Evolutionary conservation across 2,113 vertebrate species (phyloP).

Genomic region (Channa maculata): DNA sequence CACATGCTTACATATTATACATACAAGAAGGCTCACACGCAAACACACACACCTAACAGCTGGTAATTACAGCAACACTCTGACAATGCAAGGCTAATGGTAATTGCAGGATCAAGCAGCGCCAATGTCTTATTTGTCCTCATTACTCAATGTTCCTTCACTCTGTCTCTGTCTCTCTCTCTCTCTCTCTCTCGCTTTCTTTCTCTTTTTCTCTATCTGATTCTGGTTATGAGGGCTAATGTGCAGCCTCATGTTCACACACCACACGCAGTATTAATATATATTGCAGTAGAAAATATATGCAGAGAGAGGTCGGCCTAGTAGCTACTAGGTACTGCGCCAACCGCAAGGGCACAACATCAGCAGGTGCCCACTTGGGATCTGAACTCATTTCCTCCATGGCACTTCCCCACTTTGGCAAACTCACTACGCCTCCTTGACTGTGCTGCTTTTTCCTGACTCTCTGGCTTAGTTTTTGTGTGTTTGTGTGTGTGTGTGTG

Average conservation of each 20-base stretch:
- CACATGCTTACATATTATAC: conserved; percentile 7
- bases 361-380: conserved; percentile 72
- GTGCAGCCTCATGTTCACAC: conserved; percentile 3
- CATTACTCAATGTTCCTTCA: conserved; percentile 45
- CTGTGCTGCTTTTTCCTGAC: conserved; percentile 10
- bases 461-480: conserved; percentile 34
- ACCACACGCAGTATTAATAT: conserved; percentile 35
- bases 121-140: conserved; percentile 61
- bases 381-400: conserved; percentile 71
- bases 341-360: conserved; percentile 68
- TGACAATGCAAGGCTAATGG: conserved; percentile 70
- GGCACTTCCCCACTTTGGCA: conserved; percentile 51
- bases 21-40: conserved; percentile 21
- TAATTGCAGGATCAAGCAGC: conserved; percentile 71
- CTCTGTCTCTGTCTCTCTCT: conserved; percentile 8
- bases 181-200: conserved; percentile 1
- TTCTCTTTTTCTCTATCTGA: conserved; percentile 25
- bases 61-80: conserved; percentile 55
- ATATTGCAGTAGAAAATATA: conserved; percentile 38
- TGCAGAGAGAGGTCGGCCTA: conserved; percentile 43
- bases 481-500: conserved; percentile 53
- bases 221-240: conserved; percentile 18
- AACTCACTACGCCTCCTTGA: conserved; percentile 34
- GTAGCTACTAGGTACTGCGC: conserved; percentile 46
- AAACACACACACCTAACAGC: conserved; percentile 50